These are phyloP conservation scores for Pyrochroa serraticornis DNA, from an alignment of 2,888 invertebrate species.

Conservation along the genomic window DNA sequence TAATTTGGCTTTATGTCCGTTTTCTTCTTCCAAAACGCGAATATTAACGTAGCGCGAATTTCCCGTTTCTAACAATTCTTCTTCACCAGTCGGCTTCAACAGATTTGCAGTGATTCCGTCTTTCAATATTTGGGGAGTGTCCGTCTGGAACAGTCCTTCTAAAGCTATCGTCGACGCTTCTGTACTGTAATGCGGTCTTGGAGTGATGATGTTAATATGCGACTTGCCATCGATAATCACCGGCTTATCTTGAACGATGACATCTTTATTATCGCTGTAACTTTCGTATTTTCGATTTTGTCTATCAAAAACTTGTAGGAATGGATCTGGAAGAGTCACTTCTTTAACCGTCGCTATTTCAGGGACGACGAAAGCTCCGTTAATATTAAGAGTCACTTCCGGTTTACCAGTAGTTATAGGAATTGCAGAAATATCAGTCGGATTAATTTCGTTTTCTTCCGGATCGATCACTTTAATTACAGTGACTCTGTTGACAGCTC, in stretches of 20 bases:
- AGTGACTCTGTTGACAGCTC: slow-evolving; percentile 72
- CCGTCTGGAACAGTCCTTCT: slow-evolving; percentile 70
- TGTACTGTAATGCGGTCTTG: slow-evolving; percentile 49
- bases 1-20: slow-evolving; percentile 26
- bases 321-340: slow-evolving; percentile 27
- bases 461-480: slow-evolving; percentile 70
- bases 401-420: not conserved
- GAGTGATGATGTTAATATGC: slow-evolving; percentile 52
- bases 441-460: slow-evolving; percentile 34
- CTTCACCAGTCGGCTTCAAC: slow-evolving; percentile 35
- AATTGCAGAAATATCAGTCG: not conserved
- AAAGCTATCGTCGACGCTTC: slow-evolving; percentile 72
- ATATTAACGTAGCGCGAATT: slow-evolving; percentile 53
- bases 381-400: not conserved
- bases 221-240: slow-evolving; percentile 53
- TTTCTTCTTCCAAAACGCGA: slow-evolving; percentile 49
- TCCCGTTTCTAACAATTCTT: slow-evolving; percentile 53
- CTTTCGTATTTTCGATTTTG: slow-evolving; percentile 51
- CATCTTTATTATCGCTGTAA: slow-evolving; percentile 57
- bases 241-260: slow-evolving; percentile 55
- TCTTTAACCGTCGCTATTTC: slow-evolving; percentile 29
- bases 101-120: slow-evolving; percentile 7
- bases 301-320: slow-evolving; percentile 21
- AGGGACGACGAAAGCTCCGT: slow-evolving; percentile 5
- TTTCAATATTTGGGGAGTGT: slow-evolving; percentile 51